These are phyloP conservation scores for Ericerus pela DNA, from an alignment of 1,140 invertebrate species.

Conservation along the genomic window DNA sequence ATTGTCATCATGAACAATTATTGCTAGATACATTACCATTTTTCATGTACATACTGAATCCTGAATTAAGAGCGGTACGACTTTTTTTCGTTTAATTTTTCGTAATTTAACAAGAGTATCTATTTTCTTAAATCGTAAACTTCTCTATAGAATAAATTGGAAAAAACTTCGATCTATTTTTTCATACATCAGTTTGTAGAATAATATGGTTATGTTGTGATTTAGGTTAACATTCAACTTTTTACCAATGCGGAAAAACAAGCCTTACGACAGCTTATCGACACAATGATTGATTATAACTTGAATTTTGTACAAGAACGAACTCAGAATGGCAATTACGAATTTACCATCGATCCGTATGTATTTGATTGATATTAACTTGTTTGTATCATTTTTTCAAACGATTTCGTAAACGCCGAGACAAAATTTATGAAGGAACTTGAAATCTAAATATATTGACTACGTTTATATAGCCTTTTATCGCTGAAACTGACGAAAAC, in stretches of 20 bases:
- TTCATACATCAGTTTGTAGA: slow-evolving; percentile 12
- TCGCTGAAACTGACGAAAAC: too few species aligned
- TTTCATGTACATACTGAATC: slow-evolving; percentile 57
- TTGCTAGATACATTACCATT: slow-evolving; percentile 58
- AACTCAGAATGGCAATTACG: slow-evolving; percentile 57
- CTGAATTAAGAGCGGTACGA: slow-evolving; percentile 57
- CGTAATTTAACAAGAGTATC: slow-evolving; percentile 17
- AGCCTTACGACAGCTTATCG: slow-evolving; percentile 52
- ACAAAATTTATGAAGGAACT: too few species aligned
- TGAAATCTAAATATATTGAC: too few species aligned
- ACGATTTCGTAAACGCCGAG: too few species aligned
- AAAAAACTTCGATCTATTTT: background rate
- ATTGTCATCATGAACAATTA: slow-evolving; percentile 38
- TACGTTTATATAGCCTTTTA: too few species aligned
- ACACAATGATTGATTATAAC: slow-evolving; percentile 77
- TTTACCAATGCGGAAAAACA: slow-evolving; percentile 60
- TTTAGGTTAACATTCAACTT: slow-evolving; percentile 49
- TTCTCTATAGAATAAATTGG: background rate
- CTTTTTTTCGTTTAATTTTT: background rate
- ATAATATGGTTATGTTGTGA: slow-evolving; percentile 14
- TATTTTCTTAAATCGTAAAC: slow-evolving; percentile 9
- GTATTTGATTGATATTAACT: too few species aligned
- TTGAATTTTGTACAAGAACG: slow-evolving; percentile 71
- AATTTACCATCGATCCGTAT: slow-evolving; percentile 69
- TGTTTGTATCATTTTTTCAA: too few species aligned